phyloP scores from a whole-genome alignment of 2,888 invertebrate genomes.

The Parelbella ahira region DNA sequence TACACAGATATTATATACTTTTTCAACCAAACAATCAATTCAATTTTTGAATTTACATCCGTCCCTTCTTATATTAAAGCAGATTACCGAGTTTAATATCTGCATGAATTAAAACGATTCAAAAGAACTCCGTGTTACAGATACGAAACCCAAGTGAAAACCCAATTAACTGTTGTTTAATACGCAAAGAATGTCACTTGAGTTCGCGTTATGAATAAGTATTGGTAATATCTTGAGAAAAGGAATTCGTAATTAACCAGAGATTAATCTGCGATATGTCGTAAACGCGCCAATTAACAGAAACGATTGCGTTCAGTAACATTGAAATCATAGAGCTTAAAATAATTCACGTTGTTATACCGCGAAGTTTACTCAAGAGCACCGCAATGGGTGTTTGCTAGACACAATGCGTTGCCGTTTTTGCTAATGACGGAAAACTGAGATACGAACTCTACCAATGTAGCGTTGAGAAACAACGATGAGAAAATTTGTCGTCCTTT shows the following conservation, averaged over 20 bases:
- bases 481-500: conserved; percentile 6
- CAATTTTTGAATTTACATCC: too few relatives aligned
- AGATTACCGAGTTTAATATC: too few relatives aligned
- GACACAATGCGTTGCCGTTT: conserved; percentile 9
- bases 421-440: conserved; percentile 12
- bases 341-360: background rate
- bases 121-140: too few relatives aligned
- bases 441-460: background rate
- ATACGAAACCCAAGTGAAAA: background rate
- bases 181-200: conserved; percentile 2
- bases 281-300: conserved; percentile 8
- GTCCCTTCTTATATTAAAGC: too few relatives aligned
- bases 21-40: too few relatives aligned
- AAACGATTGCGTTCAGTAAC: background rate
- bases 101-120: too few relatives aligned
- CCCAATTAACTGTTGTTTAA: background rate
- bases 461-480: conserved; percentile 12
- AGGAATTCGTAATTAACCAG: conserved; percentile 5
- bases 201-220: conserved; percentile 1
- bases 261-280: conserved; percentile 7
- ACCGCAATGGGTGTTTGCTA: conserved; percentile 4
- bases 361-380: conserved; percentile 4
- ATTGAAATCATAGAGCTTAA: background rate
- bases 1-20: too few relatives aligned
- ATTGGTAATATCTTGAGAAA: conserved; percentile 21